Percentiles rank a stretch among this genome's conserved stretches.
Conservation (phyloP, 2,113 vertebrate species). For the Calyptomena viridis region DNA sequence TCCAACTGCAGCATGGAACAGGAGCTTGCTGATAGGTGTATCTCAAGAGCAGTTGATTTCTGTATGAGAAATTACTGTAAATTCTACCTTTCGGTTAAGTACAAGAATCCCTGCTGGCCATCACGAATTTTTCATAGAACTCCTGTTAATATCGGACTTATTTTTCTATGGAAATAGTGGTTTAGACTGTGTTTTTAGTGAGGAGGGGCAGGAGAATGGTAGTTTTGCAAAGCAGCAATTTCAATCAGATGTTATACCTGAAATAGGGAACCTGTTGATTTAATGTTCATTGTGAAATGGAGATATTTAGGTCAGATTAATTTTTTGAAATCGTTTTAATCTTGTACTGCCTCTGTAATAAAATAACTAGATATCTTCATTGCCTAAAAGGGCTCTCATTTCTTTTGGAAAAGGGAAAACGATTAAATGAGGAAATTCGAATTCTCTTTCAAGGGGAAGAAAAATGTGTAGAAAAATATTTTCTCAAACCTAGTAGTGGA, state of each 20-base stretch:
- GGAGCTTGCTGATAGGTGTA: background rate
- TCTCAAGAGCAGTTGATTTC: background rate
- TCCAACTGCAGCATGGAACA: background rate
- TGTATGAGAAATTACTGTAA: background rate
- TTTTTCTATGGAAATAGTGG: background rate
- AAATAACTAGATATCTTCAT: background rate
- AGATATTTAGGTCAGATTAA: background rate
- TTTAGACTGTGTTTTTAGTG: background rate
- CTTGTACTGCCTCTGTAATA: background rate
- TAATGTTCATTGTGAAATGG: background rate
- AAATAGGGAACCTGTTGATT: constrained; percentile 1
- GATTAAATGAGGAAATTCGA: background rate
- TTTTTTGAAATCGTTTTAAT: background rate
- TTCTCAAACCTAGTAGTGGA: background rate
- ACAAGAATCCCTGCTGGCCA: background rate
- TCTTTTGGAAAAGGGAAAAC: background rate
- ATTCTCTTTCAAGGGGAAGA: background rate
- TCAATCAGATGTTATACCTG: background rate
- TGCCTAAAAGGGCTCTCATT: background rate
- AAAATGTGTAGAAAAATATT: background rate
- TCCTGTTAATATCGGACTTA: background rate
- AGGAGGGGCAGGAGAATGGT: background rate
- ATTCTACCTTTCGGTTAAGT: constrained; percentile 8
- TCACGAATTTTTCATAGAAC: background rate
- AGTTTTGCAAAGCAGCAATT: background rate